Evolutionary conservation across 2,113 vertebrate genomes (phyloP).

Genomic region (Leptobrachium ailaonicum): DNA sequence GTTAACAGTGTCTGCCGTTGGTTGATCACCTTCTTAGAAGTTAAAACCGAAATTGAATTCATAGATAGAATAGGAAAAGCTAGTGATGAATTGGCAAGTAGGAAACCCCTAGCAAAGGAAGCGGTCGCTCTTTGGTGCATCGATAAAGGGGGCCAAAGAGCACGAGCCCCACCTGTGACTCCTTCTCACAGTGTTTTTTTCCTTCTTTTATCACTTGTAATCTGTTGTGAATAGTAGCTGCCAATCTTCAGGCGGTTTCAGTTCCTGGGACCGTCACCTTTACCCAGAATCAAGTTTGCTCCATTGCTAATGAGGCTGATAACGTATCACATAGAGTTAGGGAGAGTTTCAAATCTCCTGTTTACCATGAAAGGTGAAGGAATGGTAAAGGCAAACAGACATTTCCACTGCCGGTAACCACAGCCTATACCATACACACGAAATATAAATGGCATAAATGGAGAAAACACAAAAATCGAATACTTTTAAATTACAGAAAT

Average conservation of each 20-base stretch:
- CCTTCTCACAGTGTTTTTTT: constrained; percentile 35
- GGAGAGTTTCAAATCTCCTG: constrained; percentile 67
- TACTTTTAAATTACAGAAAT: no score
- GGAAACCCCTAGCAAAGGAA: not conserved
- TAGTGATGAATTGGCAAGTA: not conserved
- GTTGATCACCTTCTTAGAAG: no score
- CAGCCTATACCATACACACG: constrained; percentile 18
- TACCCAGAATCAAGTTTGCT: constrained; percentile 64
- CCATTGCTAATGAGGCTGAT: constrained; percentile 67
- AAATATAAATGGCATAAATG: no score
- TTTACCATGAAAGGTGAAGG: constrained; percentile 67
- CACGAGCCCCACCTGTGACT: constrained; percentile 30
- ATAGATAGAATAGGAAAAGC: not conserved
- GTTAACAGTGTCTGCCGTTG: no score
- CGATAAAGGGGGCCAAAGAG: not conserved
- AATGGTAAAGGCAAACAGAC: constrained; percentile 56
- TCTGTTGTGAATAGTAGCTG: constrained; percentile 36
- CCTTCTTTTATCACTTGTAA: constrained; percentile 36
- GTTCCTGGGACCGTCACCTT: constrained; percentile 55
- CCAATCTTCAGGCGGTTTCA: constrained; percentile 35
- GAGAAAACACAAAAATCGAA: no score
- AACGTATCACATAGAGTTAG: constrained; percentile 63
- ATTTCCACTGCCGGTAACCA: constrained; percentile 56
- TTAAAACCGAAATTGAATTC: no score
- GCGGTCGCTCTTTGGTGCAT: not conserved